Percentiles rank a stretch among this genome's conserved stretches.
Conservation (phyloP, 2,797 vertebrate species). For the Sebastes cheni region DNA sequence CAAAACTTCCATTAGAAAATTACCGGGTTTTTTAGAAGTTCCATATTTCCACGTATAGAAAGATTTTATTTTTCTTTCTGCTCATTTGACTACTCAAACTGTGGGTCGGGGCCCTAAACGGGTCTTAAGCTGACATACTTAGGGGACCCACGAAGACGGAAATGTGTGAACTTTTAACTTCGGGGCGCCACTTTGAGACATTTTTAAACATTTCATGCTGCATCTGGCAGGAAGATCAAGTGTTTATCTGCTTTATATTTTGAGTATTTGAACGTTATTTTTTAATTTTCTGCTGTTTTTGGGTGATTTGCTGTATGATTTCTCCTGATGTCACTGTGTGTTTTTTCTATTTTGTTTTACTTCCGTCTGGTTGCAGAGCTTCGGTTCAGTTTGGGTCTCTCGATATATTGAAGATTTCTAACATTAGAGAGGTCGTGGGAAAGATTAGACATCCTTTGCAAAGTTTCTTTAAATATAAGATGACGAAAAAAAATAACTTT, state of each 20-base stretch:
- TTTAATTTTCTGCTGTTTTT: neutral
- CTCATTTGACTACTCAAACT: neutral
- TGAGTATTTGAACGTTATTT: neutral
- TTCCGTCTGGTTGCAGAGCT: neutral
- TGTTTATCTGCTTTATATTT: conserved; percentile 11
- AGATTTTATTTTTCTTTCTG: neutral
- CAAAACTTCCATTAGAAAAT: neutral
- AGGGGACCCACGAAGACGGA: neutral
- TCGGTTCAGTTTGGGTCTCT: neutral
- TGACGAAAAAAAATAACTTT: neutral
- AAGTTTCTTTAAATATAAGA: neutral
- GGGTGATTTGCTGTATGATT: conserved; percentile 4
- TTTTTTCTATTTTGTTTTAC: neutral
- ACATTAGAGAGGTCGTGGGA: neutral
- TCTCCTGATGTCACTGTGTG: neutral
- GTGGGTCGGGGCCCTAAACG: neutral
- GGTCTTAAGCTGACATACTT: neutral
- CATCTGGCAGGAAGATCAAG: neutral
- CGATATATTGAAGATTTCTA: too few relatives aligned
- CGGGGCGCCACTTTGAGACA: neutral
- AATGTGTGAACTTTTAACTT: neutral
- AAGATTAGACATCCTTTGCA: too few relatives aligned
- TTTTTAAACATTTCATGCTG: neutral
- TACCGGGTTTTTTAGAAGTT: neutral
- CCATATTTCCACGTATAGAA: neutral